Percentiles rank a stretch among this genome's conserved stretches.
Evolutionary conservation across 2,888 invertebrate genomes (phyloP).

Genomic region (Drosophila prostipennis): DNA sequence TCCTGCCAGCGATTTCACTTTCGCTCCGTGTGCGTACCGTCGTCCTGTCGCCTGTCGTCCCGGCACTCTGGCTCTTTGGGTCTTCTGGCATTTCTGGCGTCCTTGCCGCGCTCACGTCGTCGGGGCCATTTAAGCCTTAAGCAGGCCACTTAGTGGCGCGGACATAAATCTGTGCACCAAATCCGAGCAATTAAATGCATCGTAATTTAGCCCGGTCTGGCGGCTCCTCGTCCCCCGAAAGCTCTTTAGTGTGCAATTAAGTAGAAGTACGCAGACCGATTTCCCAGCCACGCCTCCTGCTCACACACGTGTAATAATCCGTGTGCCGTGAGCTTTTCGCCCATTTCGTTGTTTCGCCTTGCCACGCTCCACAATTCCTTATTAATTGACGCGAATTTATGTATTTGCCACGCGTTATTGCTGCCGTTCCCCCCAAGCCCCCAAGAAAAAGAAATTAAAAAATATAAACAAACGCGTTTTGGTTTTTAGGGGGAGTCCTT

Average conservation of each 20-base stretch:
- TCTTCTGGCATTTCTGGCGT: constrained; percentile 3
- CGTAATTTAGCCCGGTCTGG: constrained; percentile 72
- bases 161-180: constrained; percentile 82
- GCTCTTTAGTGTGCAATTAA: constrained; percentile 77
- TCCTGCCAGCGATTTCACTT: constrained; percentile 65
- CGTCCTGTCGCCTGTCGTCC: constrained; percentile 26
- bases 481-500: constrained; percentile 8
- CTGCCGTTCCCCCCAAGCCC: constrained; percentile 30
- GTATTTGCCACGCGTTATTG: constrained; percentile 80
- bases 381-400: constrained; percentile 81
- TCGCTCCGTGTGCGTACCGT: constrained; percentile 41
- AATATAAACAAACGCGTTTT: constrained; percentile 71
- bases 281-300: constrained; percentile 15
- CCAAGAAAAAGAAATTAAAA: constrained; percentile 67
- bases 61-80: background rate
- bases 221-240: constrained; percentile 6
- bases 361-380: constrained; percentile 73
- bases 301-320: constrained; percentile 60
- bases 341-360: constrained; percentile 62
- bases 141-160: constrained; percentile 81
- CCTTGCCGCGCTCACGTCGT: constrained; percentile 61
- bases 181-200: constrained; percentile 82
- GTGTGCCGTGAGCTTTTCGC: constrained; percentile 31
- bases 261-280: constrained; percentile 63
- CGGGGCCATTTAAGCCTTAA: constrained; percentile 79